These are phyloP conservation scores for Amazonetta brasiliensis DNA, from an alignment of 2,797 vertebrate genomes.

Conservation along the genomic window DNA sequence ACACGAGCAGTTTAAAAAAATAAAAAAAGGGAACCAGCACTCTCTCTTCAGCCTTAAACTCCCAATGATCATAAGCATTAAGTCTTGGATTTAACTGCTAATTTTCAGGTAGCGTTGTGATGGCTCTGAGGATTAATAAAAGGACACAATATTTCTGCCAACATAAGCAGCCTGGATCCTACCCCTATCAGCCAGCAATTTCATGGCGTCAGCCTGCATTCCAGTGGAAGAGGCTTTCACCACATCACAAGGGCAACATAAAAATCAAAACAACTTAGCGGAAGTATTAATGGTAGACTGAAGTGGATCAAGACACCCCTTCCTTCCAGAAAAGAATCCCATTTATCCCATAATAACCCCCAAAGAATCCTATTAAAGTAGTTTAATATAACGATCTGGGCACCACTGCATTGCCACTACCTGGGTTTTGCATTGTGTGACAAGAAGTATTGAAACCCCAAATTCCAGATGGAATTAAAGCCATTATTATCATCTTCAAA, in stretches of 20 bases:
- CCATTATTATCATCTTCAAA: not conserved
- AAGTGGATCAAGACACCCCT: not conserved
- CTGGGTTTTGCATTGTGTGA: not conserved
- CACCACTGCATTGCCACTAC: not conserved
- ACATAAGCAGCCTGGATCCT: not conserved
- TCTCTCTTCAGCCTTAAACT: not conserved
- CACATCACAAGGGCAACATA: not conserved
- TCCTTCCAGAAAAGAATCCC: not conserved
- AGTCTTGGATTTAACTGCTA: not conserved
- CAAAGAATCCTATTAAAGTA: not conserved
- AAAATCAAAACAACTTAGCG: not conserved
- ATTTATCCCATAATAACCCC: not conserved
- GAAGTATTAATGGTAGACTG: not conserved
- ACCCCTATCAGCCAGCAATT: not conserved
- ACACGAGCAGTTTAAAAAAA: not conserved
- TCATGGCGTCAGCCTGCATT: not conserved
- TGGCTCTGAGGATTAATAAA: not conserved
- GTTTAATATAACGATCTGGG: not conserved
- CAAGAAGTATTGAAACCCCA: not conserved
- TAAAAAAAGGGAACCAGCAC: not conserved
- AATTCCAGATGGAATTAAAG: constrained; percentile 1
- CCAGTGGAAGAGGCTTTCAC: not conserved
- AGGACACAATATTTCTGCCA: not conserved
- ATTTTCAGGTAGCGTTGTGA: not conserved
- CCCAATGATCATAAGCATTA: not conserved